Evolutionary conservation across 2,888 invertebrate genomes (phyloP), one percentile per base, ranked within the genome.

Genomic region (Mycalesis mineus): DNA sequence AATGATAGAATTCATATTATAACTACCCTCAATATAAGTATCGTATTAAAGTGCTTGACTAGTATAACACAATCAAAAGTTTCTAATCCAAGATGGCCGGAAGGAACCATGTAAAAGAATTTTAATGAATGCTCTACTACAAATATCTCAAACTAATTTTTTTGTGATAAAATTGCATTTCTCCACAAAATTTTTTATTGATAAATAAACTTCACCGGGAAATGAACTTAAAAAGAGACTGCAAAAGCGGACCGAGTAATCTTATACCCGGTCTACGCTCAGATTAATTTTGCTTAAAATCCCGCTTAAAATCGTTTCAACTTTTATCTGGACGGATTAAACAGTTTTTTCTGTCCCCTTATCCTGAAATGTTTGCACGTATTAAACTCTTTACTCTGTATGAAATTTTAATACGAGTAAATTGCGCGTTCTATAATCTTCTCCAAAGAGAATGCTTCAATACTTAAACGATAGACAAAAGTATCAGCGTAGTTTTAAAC

Each of bases 271-370:
- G 15, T 15, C 11, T 15, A 11, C 14, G 33, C 47, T 29, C 44
- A 8, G 15, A 31, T 47, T 47, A 31, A 47, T 47, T 47, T 47
- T 47, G 13, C 33, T n/a, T n/a, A n/a, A n/a, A n/a, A n/a, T n/a
- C n/a, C 31, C 47, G 47, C 33, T 47, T 17, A 47, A 47, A 47
- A 47, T 15, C 47, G 33, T 47, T 47, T 13, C 47, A 47, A 47
- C 15, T 33, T 47, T 47, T 47, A 31, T 13, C 47, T 33, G 31
- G 15, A 15, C 14, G 33, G 47, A 47, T 47, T 47, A 47, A 7
- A 33, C 33, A 15, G 47, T 33, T 33, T 47, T 45, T 47, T 11
- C 47, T 17, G 33, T 33, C 45, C 31, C 31, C 45, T 22, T 47
- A 15, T 47, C 31, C 9, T 31, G 15, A 47, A 47, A 47, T 33